Base-by-base conservation (phyloP, 2,113 vertebrate genomes). In the Sphaerodactylus townsendi region DNA sequence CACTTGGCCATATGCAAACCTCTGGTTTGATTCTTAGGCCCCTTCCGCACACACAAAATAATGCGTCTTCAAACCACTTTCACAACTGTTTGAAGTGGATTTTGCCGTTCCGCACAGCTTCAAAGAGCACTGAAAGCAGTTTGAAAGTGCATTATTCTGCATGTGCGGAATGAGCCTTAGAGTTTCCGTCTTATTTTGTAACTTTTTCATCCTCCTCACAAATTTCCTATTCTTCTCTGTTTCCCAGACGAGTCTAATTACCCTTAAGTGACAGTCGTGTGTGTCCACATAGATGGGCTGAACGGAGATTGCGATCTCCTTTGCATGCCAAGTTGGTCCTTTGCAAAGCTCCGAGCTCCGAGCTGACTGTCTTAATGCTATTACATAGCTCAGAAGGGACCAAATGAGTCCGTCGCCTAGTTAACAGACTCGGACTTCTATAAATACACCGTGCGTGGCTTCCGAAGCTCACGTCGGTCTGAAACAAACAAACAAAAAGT, bases 401-500 rank as follows among this genome's bases (percentile, higher is more conserved):
- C 30, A 86, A 68, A 90, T 81, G 77, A 85, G 88, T 91, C 91
- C 69, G 69, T 79, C 82, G 68, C 46, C 88, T 87, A 91, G 77
- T 89, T 89, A 92, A 89, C 85, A 92, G 82, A 62, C 48, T 0
- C 0, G 39, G 39, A 19, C 87, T 71, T 75, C 59, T 30, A 41
- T 93, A 93, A 92, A 78, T 89, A 81, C 85, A 3, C 64, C 48
- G 37, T 83, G 91, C 1, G 4, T 83, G 76, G 76, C 86, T 91
- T 87, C 90, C 78, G 84, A 91, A 89, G 82, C 81, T 66, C 83
- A 65, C 1, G n/a, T 70, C 81, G 79, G 84, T 86, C 88, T 73
- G 85, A 89, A 93, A 3, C 85, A 21, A 69, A 73, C n/a, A n/a
- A n/a, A n/a, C n/a, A 91, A 88, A 86, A 93, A 86, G 86, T 81